Percentiles rank a stretch among this genome's conserved stretches.
Conservation (phyloP, 2,113 vertebrate species). For the Oceanodroma tethys region DNA sequence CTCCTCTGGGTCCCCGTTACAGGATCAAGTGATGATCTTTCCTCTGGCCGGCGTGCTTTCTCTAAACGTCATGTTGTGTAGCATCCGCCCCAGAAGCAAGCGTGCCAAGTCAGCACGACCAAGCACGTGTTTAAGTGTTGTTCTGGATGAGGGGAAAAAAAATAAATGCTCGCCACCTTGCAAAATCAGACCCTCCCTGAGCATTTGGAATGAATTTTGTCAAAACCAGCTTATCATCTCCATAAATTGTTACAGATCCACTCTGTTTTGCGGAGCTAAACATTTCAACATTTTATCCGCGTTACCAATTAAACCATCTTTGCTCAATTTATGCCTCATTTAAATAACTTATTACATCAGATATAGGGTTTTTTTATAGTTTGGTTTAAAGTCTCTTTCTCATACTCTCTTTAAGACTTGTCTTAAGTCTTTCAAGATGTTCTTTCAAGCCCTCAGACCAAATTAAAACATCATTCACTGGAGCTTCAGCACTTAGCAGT, state of each 20-base stretch:
- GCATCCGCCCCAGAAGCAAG: background rate
- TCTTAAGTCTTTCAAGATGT: conserved; percentile 67
- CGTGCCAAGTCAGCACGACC: background rate
- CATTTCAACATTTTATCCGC: conserved; percentile 36
- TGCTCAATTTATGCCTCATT: conserved; percentile 58
- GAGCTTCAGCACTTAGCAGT: conserved; percentile 31
- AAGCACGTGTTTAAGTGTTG: conserved; percentile 4
- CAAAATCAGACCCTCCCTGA: conserved; percentile 3
- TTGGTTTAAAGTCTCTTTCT: conserved; percentile 51
- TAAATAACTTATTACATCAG: conserved; percentile 65
- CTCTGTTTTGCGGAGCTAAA: background rate
- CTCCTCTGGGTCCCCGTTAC: background rate
- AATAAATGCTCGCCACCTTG: conserved; percentile 1
- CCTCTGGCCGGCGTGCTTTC: background rate
- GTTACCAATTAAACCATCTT: conserved; percentile 49
- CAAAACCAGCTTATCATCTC: conserved; percentile 34
- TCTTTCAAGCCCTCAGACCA: conserved; percentile 56
- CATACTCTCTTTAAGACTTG: conserved; percentile 45
- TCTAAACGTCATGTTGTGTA: background rate
- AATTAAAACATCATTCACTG: conserved; percentile 66
- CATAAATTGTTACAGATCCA: conserved; percentile 15
- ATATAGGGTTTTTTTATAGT: conserved; percentile 26
- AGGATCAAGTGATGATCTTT: background rate
- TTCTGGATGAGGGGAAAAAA: background rate
- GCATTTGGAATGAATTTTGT: conserved; percentile 45